Base-by-base conservation (phyloP, 2,888 invertebrate genomes). In the Ctena decussata region DNA sequence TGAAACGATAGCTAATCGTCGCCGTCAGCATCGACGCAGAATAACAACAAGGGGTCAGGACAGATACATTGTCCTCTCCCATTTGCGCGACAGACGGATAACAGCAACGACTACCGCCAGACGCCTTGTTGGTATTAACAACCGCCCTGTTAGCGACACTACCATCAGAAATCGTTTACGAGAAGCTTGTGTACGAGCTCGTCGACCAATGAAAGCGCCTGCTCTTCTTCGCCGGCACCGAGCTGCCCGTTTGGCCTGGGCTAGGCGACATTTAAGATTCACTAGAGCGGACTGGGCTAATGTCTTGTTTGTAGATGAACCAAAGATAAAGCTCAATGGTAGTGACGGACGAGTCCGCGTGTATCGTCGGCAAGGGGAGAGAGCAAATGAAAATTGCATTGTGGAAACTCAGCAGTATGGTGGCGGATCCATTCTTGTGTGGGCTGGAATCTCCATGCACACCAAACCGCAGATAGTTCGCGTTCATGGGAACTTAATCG, bases 271-370 rank as follows among this genome's bases (percentile, higher is more conserved):
- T 69, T 15, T 82, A 8, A 35, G 86, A 46, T 75, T 74, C 35
- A 83, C 77, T 3, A 39, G 73, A 30, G 86, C 81, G 8, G 84
- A 81, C 49, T 86, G 81, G 81, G 76, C 84, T 21, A 80, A 80
- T 71, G 83, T 84, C 18, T 32, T 86, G 18, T 84, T 86, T 73
- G 77, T 73, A 3, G 84, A 86, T 44, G 78, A 79, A 32, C 39
- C 79, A 11, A 69, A 27, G 18, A 72, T 84, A 8, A 72, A 37
- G 0, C 27, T 76, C 2, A n/a, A 41, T 8, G 21, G 65, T n/a
- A 30, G 57, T 15, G 84, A 84, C 41, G 72, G 71, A 11, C 49
- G 80, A 1, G 65, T 39, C 0, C 60, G 74, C 12, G 72, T 80
- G 15, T 81, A 75, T 44, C 75, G 78, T 12, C 77, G 77, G 0